Conservation (phyloP, 35 echinoderm and acorn worm genomes). For the Apostichopus parvimensis region DNA sequence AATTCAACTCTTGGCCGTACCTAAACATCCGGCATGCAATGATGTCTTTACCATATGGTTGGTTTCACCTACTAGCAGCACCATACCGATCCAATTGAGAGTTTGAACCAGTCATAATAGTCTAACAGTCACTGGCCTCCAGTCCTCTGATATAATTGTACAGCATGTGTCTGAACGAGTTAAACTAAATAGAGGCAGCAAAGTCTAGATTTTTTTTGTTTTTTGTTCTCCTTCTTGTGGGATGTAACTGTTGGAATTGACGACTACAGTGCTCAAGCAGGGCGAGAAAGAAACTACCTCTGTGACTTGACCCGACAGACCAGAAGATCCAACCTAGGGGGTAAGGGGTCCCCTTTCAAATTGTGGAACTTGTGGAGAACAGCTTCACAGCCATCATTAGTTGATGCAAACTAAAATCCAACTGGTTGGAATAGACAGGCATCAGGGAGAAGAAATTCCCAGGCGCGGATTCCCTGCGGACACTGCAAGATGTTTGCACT, state of each 20-base stretch:
- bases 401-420: not conserved
- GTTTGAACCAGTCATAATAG: too few relatives aligned
- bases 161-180: not conserved
- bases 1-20: too few relatives aligned
- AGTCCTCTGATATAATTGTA: not conserved
- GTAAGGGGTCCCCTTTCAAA: not conserved
- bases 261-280: not conserved
- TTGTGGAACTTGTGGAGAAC: not conserved
- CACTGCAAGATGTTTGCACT: not conserved
- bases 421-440: not conserved
- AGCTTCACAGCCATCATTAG: not conserved
- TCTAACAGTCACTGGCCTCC: not conserved
- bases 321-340: not conserved
- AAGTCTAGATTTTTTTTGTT: not conserved
- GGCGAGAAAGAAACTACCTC: not conserved
- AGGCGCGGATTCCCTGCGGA: not conserved
- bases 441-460: not conserved
- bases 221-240: not conserved
- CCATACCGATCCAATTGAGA: too few relatives aligned
- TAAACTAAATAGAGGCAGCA: not conserved
- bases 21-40: too few relatives aligned
- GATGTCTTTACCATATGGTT: too few relatives aligned
- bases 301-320: not conserved
- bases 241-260: conserved; percentile 4
- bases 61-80: too few relatives aligned